A percentile compares a stretch with the other conserved stretches of the same genome.
phyloP scores from a whole-genome alignment of 2,888 invertebrate species.

The Euzophera pinguis region DNA sequence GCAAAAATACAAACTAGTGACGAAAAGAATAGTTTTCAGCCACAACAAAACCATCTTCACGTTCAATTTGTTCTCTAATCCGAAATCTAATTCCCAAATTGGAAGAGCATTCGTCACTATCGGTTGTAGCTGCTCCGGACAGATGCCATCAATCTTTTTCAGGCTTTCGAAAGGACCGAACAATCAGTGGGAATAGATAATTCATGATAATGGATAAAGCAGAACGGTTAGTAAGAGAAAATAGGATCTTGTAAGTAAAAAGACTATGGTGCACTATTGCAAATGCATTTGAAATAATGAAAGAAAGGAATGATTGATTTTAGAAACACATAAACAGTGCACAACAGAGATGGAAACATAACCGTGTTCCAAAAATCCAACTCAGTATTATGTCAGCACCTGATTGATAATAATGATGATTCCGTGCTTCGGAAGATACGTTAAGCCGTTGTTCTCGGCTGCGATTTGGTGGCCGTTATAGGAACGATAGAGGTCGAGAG shows the following conservation, averaged over 20 bases:
- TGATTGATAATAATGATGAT: too few relatives aligned
- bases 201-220: slow-evolving; percentile 5
- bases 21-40: background rate
- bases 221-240: background rate
- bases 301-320: too few relatives aligned
- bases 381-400: too few relatives aligned
- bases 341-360: too few relatives aligned
- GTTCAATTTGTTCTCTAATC: slow-evolving; percentile 7
- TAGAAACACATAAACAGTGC: too few relatives aligned
- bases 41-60: background rate
- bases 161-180: background rate
- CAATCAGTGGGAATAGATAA: slow-evolving; percentile 5
- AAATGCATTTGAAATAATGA: too few relatives aligned
- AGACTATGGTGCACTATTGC: background rate
- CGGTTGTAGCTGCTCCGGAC: background rate
- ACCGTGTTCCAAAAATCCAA: too few relatives aligned
- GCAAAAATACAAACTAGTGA: background rate
- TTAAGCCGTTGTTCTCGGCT: too few relatives aligned
- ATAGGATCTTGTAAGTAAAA: background rate
- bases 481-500: too few relatives aligned
- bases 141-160: slow-evolving; percentile 8
- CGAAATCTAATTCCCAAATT: slow-evolving; percentile 10
- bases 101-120: slow-evolving; percentile 7
- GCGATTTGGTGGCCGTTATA: too few relatives aligned
- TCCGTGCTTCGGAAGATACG: too few relatives aligned